Base-by-base conservation (phyloP, 2,113 vertebrate genomes). In the Guaruba guarouba region DNA sequence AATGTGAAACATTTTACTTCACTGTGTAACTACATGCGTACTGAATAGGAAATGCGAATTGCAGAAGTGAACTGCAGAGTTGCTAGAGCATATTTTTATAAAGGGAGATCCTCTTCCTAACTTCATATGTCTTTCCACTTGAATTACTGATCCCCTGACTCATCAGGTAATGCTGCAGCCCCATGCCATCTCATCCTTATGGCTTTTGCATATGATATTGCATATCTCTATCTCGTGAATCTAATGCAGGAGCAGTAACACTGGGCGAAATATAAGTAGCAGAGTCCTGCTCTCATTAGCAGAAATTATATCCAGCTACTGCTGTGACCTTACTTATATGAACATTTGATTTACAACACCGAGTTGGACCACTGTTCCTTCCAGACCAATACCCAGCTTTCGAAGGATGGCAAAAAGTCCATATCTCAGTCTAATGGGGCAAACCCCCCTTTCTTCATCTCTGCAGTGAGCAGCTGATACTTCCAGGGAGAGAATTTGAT, bases 291-390 rank as follows among this genome's bases (percentile, higher is more conserved):
- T 92, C 37, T 79, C 82, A 88, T 93, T 95, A 90, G 82, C 79
- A 97, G 68, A 92, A 92, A 82, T 87, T 75, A 90, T 80, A 92
- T 79, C 69, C 23, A 39, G 73, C 74, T 67, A 43, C 39, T 66
- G 27, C 69, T 86, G 16, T 96, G 92, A 90, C 84, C 84, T 92
- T 83, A 54, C 54, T 80, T 87, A 57, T 1, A 92, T 86, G 76
- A 95, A 82, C n/a, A 20, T 37, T 31, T 1, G 6, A 92, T 94
- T 84, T 90, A 84, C 62, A 73, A 7, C 44, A 63, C 49, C 19
- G 54, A 0, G 67, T 54, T 71, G 57, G 52, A 68, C 83, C 37
- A 51, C 71, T 3, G 2, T 69, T 95, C 52, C 77, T 93, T 93
- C 84, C 71, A 88, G 54, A 88, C 83, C 48, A 67, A 85, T 88